phyloP scores from a whole-genome alignment of 2,888 invertebrate species.

The Protonemura montana region DNA sequence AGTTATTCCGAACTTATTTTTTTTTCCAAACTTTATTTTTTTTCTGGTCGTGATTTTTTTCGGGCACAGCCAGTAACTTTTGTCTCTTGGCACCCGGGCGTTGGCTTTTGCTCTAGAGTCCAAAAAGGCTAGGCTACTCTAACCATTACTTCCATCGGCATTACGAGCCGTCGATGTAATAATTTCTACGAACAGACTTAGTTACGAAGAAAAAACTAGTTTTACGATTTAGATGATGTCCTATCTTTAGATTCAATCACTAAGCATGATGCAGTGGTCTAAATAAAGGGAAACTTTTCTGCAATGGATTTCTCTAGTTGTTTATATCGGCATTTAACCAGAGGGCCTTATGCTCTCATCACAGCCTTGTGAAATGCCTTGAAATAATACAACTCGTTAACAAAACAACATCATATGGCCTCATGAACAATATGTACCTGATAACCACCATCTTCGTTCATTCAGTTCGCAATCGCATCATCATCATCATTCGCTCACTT shows the following conservation, averaged over 20 bases:
- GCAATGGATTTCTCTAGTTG: background rate
- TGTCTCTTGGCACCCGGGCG: background rate
- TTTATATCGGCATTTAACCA: conserved; percentile 4
- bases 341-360: background rate
- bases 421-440: conserved; percentile 35
- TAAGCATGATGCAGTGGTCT: background rate
- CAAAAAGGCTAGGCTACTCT: background rate
- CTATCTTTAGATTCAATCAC: background rate
- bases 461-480: background rate
- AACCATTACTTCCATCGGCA: background rate
- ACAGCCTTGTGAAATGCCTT: conserved; percentile 34
- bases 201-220: background rate
- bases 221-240: background rate
- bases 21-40: too few relatives aligned
- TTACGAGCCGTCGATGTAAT: background rate
- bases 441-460: background rate
- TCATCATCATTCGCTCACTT: background rate
- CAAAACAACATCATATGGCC: conserved; percentile 28
- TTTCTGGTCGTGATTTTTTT: background rate
- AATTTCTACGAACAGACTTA: background rate
- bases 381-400: conserved; percentile 2
- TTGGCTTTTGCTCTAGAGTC: background rate
- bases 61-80: background rate
- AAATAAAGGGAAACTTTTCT: background rate
- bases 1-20: background rate